Evolutionary conservation across 2,797 vertebrate species (phyloP).

Genomic region (Propithecus deckenii): DNA sequence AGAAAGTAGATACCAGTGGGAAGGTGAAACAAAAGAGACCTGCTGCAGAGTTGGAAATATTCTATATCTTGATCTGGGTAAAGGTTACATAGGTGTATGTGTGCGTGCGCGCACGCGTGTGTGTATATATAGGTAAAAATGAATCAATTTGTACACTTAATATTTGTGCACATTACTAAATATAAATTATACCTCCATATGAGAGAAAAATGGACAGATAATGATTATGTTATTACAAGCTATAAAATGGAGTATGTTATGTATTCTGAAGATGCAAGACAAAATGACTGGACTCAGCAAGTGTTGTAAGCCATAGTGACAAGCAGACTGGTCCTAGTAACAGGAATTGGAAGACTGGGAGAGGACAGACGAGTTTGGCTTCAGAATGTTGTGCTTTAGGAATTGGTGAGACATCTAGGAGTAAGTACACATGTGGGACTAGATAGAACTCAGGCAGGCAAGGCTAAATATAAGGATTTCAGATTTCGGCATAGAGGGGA

Average conservation of each 20-base stretch:
- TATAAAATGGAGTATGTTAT: neutral
- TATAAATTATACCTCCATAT: neutral
- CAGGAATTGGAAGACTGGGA: neutral
- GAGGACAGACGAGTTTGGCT: neutral
- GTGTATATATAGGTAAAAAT: neutral
- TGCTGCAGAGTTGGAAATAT: neutral
- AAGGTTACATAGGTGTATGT: neutral
- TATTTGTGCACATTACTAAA: neutral
- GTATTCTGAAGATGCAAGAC: neutral
- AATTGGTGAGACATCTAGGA: neutral
- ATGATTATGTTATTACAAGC: neutral
- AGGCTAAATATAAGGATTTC: neutral
- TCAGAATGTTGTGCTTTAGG: neutral
- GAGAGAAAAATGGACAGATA: neutral
- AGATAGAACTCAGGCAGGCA: neutral
- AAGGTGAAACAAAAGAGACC: neutral
- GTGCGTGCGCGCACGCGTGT: no score
- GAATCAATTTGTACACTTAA: neutral
- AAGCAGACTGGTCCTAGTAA: slow-evolving; percentile 19
- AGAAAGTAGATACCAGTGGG: neutral
- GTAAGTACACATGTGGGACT: neutral
- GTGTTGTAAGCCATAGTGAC: neutral
- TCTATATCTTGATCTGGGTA: neutral
- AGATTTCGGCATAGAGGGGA: neutral
- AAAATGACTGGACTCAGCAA: slow-evolving; percentile 17